Conservation (phyloP, 2,113 vertebrate species). For the Poeciliopsis retropinna region DNA sequence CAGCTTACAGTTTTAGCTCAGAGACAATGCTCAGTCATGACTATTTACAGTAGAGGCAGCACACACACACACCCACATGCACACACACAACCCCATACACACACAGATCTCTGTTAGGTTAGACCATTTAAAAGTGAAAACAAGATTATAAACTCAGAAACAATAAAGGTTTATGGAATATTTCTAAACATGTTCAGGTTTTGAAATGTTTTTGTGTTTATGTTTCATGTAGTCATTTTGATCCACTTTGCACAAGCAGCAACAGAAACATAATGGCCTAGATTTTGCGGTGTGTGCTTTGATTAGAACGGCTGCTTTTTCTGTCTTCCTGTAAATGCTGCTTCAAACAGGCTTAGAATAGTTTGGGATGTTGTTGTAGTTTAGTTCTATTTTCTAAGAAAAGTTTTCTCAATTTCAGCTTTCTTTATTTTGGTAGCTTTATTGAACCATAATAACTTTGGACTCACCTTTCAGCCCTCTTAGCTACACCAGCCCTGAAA, state of each 20-base stretch:
- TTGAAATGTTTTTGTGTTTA: neutral
- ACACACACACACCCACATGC: too few species aligned
- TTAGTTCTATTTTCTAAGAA: too few species aligned
- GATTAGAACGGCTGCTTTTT: neutral
- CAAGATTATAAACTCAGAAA: neutral
- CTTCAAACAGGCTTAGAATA: neutral
- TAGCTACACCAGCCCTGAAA: neutral
- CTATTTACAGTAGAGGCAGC: slow-evolving; percentile 27
- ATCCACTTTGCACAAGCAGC: neutral
- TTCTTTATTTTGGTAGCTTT: too few species aligned
- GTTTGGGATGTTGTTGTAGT: too few species aligned
- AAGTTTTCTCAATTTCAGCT: too few species aligned
- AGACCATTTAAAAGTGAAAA: slow-evolving; percentile 1
- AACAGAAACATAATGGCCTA: neutral
- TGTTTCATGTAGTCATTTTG: neutral
- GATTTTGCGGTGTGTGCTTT: neutral
- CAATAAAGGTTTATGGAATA: neutral
- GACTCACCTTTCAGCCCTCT: neutral
- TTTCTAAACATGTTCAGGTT: neutral
- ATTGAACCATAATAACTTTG: too few species aligned
- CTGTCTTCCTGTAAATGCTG: neutral
- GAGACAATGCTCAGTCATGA: slow-evolving; percentile 32
- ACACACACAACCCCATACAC: neutral
- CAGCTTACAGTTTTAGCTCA: slow-evolving; percentile 34
- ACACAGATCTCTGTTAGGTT: neutral